These are phyloP conservation scores for Neocrepidodera transversa DNA, from an alignment of 2,888 invertebrate genomes.

Conservation along the genomic window DNA sequence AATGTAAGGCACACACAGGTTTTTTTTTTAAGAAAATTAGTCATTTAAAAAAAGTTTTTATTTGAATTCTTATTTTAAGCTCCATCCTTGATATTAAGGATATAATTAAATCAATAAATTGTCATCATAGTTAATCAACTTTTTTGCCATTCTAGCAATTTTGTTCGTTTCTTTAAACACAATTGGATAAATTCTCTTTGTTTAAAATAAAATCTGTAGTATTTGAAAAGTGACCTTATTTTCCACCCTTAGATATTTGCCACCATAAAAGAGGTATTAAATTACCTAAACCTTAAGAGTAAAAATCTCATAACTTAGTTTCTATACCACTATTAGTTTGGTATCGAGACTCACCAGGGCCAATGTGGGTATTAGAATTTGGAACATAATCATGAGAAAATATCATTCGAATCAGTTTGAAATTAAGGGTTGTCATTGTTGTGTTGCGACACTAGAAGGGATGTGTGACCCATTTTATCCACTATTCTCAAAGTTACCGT, in stretches of 20 bases:
- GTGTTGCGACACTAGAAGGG: constrained; percentile 47
- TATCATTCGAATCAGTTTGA: constrained; percentile 59
- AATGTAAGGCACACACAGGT: no score
- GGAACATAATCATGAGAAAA: constrained; percentile 56
- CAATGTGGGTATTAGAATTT: constrained; percentile 28
- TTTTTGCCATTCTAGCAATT: no score
- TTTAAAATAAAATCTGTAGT: constrained; percentile 48
- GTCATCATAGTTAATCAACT: no score
- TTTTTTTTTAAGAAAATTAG: no score
- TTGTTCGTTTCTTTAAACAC: no score
- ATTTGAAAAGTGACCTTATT: constrained; percentile 57
- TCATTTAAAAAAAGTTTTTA: no score
- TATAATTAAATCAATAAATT: no score
- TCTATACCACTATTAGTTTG: constrained; percentile 49
- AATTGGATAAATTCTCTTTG: constrained; percentile 12
- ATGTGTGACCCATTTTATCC: constrained; percentile 52
- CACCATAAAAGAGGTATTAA: constrained; percentile 54
- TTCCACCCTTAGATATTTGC: constrained; percentile 58
- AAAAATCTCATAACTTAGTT: constrained; percentile 56
- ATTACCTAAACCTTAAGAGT: constrained; percentile 57
- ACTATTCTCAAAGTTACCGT: constrained; percentile 45
- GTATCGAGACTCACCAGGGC: constrained; percentile 28
- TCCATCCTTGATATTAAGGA: no score
- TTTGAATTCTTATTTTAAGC: no score
- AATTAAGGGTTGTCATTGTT: constrained; percentile 61